A percentile compares a stretch with the other conserved stretches of the same genome.
Conservation (phyloP, 2,797 vertebrate species). For the Onychomys leucogaster region DNA sequence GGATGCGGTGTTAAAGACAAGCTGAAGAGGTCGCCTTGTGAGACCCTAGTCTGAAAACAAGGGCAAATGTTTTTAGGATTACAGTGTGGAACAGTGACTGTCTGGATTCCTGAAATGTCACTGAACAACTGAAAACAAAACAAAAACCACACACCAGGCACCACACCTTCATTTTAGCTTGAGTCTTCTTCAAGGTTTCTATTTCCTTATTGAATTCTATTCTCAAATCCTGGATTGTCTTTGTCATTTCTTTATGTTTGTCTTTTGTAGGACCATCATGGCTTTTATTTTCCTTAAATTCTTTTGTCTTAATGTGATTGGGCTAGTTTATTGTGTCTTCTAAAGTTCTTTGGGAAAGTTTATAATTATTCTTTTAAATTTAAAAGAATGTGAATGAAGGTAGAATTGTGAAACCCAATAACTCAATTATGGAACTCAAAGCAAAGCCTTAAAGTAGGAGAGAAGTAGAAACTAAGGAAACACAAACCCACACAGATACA, state of each 20-base stretch:
- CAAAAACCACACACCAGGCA: not conserved
- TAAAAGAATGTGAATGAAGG: too few relatives aligned
- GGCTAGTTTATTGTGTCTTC: not conserved
- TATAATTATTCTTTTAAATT: not conserved
- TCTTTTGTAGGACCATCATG: not conserved
- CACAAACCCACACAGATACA: not conserved
- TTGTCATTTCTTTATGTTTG: not conserved
- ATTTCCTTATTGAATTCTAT: not conserved
- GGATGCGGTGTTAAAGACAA: not conserved
- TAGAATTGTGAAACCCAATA: not conserved
- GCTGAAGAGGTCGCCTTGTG: not conserved
- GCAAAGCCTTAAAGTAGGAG: not conserved
- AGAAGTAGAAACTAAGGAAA: not conserved
- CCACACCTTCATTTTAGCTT: too few relatives aligned
- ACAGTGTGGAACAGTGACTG: not conserved
- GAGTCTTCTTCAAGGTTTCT: not conserved
- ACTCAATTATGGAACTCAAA: not conserved
- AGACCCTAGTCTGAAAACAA: not conserved
- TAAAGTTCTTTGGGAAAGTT: not conserved
- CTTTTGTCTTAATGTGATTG: not conserved
- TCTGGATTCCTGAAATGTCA: not conserved
- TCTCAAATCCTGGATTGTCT: not conserved
- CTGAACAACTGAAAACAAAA: not conserved
- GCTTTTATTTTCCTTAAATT: not conserved
- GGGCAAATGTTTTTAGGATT: not conserved